These are phyloP conservation scores for Bubo bubo DNA, from an alignment of 2,113 vertebrate genomes.

Conservation along the genomic window DNA sequence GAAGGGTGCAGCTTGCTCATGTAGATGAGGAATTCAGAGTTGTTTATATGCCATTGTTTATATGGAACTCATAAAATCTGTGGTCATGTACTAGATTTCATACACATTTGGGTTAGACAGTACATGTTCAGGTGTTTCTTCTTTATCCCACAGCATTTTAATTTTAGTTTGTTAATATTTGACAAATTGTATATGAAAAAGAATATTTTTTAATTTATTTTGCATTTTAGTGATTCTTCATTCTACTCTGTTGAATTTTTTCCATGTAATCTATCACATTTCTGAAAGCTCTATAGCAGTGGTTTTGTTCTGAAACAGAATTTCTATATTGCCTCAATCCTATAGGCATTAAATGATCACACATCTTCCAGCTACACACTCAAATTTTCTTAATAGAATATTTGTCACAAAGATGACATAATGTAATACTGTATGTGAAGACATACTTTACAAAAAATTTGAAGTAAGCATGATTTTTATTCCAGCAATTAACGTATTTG, in stretches of 20 bases:
- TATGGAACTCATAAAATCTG: background rate
- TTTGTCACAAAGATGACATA: background rate
- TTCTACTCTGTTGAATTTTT: background rate
- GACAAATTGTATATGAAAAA: background rate
- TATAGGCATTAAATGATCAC: background rate
- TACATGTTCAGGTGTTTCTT: background rate
- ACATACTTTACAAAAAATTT: background rate
- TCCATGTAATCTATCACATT: background rate
- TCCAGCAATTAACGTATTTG: background rate
- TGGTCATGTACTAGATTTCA: background rate
- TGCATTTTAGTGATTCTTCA: background rate
- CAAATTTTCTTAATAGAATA: background rate
- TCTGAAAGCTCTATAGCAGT: background rate
- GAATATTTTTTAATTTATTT: background rate
- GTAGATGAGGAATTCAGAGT: background rate
- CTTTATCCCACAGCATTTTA: background rate
- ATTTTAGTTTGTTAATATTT: background rate
- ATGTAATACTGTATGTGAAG: background rate
- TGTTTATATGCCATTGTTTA: background rate
- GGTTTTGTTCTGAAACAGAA: background rate
- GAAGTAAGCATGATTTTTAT: background rate
- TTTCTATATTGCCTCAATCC: background rate
- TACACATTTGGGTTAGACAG: background rate
- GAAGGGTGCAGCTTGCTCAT: background rate
- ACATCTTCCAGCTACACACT: background rate